Percentiles rank a stretch among this genome's conserved stretches.
Conservation (phyloP, 2,888 invertebrate genomes). For the Cantharis nigra region DNA sequence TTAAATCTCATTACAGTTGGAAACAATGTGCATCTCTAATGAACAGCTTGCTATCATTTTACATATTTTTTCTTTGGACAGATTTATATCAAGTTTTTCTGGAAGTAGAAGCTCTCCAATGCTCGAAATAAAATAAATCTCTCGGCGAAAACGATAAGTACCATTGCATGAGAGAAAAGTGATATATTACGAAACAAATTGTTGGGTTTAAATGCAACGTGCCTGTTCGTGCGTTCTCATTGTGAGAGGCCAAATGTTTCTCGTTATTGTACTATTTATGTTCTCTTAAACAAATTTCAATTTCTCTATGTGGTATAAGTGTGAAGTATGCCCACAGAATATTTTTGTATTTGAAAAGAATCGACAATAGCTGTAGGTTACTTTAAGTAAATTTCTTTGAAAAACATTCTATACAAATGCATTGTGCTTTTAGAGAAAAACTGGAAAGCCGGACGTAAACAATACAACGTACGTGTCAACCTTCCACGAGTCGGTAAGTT, state of each 20-base stretch:
- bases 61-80: not conserved
- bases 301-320: not conserved
- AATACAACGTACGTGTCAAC: conserved; percentile 53
- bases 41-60: not conserved
- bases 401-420: not conserved
- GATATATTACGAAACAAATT: not conserved
- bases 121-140: not conserved
- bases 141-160: not conserved
- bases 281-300: not conserved
- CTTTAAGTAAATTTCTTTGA: not conserved
- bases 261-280: not conserved
- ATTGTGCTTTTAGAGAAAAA: conserved; percentile 53
- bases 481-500: conserved; percentile 50
- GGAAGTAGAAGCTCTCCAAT: not conserved
- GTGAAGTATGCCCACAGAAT: not conserved
- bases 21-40: not conserved
- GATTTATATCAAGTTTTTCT: not conserved
- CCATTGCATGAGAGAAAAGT: not conserved
- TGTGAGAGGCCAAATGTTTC: not conserved
- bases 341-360: not conserved
- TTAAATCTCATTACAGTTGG: not conserved
- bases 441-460: conserved; percentile 52
- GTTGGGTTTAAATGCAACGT: not conserved
- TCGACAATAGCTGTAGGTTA: not conserved
- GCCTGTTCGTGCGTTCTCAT: not conserved